phyloP scores from a whole-genome alignment of 1,140 invertebrate genomes.

The Cataglyphis hispanica region DNA sequence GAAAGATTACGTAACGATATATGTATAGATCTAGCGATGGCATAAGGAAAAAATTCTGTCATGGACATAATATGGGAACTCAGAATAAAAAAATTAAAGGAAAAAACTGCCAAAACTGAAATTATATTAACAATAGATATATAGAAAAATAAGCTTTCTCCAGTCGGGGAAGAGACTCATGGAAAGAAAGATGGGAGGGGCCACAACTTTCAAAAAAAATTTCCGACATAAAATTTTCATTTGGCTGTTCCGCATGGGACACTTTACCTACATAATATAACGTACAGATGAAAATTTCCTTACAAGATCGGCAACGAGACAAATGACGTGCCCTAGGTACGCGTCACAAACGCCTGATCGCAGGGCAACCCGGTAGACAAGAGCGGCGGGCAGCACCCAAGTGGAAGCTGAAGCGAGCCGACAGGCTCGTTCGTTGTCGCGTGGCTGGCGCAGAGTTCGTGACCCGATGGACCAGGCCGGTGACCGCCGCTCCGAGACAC shows the following conservation, averaged over 20 bases:
- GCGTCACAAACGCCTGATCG: conserved; percentile 22
- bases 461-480: conserved; percentile 67
- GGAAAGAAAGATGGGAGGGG: no score
- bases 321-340: neutral
- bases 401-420: conserved; percentile 43
- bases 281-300: neutral
- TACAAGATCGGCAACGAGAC: neutral
- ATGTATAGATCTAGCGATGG: no score
- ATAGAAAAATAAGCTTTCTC: no score
- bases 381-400: conserved; percentile 6
- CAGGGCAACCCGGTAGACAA: conserved; percentile 18
- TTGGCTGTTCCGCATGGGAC: no score
- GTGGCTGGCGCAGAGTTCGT: conserved; percentile 65
- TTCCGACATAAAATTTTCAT: no score
- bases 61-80: no score
- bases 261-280: neutral
- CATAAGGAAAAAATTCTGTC: no score
- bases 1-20: neutral
- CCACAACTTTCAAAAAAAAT: no score
- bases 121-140: no score
- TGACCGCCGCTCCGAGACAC: conserved; percentile 61
- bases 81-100: no score
- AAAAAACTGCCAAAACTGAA: no score
- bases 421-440: conserved; percentile 55
- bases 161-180: no score